These are phyloP conservation scores for Ormyrus nitidulus DNA, from an alignment of 2,888 invertebrate species.

Conservation along the genomic window DNA sequence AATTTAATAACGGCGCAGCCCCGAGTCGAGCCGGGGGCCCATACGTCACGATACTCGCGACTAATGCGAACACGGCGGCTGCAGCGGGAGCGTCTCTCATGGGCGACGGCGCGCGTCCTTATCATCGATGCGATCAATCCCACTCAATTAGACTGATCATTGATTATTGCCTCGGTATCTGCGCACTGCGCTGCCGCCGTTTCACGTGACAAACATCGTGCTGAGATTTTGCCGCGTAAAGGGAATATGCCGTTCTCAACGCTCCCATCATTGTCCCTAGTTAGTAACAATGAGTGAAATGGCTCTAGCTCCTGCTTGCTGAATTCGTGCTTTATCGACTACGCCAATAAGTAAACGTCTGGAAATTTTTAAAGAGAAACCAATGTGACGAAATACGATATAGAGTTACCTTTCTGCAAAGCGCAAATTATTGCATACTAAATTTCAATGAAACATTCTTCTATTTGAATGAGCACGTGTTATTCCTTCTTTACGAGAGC, in stretches of 20 bases:
- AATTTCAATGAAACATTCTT: no score
- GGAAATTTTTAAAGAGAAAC: not conserved
- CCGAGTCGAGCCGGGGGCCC: conserved; percentile 60
- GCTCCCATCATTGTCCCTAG: not conserved
- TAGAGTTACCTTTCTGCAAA: no score
- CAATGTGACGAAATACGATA: no score
- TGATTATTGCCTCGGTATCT: conserved; percentile 69
- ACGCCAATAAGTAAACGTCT: not conserved
- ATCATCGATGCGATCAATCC: conserved; percentile 74
- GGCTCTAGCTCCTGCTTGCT: not conserved
- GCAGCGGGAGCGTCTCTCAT: conserved; percentile 57
- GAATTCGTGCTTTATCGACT: not conserved
- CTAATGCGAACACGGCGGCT: conserved; percentile 63
- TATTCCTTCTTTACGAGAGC: no score
- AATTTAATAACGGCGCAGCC: conserved; percentile 65
- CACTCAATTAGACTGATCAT: conserved; percentile 75
- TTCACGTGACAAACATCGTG: conserved; percentile 38
- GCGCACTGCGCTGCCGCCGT: not conserved
- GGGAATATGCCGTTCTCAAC: conserved; percentile 38
- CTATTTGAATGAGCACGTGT: no score
- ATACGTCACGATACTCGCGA: conserved; percentile 70
- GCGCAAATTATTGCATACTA: no score
- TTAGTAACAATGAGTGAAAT: conserved; percentile 34
- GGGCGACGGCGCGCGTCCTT: conserved; percentile 64
- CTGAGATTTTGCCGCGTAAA: conserved; percentile 49